Base-by-base conservation (phyloP, 2,797 vertebrate species). In the Acanthopagrus latus region DNA sequence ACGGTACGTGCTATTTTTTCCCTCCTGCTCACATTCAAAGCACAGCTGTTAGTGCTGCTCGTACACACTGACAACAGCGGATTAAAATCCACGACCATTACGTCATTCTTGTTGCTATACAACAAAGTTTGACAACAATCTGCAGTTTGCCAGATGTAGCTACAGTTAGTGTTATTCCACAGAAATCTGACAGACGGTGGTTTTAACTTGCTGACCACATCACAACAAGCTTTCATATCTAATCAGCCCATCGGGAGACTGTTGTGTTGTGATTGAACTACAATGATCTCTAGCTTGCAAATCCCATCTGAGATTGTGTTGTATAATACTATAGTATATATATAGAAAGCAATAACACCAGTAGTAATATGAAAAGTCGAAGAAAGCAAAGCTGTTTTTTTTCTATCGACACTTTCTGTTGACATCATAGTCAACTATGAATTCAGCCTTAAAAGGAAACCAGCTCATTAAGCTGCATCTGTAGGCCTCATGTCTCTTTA, bases 401-500 rank as follows among this genome's bases (percentile, higher is more conserved):
- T 72, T 84, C 43, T 29, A 59, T 75, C 33, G 20, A 64, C 66
- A 66, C 67, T 38, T 20, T 33, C 33, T 33, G 33, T 29, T 10
- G 41, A 64, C 43, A 73, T 63, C 52, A 62, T 38, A 72, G 41
- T 29, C 43, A 41, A 47, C 33, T 56, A 70, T 81, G 14, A 81
- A 67, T 76, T 77, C 58, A 74, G 63, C 64, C 67, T 57, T 16
- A 55, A 64, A 79, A 56, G 62, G 23, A 67, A 74, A 81, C 56
- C 25, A 64, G 67, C 56, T 81, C 57, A 84, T 75, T 81, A 64
- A 80, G 60, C 80, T 76, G 79, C 83, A 88, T 81, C 83, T 87
- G 74, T 79, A 74, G 73, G 62, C 81, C 81, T 90, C 76, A 55
- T 93, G 89, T 93, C 87, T 90, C 89, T 91, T 92, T 90, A 93